Conservation (phyloP, 2,888 invertebrate species). For the Tetragonisca angustula region DNA sequence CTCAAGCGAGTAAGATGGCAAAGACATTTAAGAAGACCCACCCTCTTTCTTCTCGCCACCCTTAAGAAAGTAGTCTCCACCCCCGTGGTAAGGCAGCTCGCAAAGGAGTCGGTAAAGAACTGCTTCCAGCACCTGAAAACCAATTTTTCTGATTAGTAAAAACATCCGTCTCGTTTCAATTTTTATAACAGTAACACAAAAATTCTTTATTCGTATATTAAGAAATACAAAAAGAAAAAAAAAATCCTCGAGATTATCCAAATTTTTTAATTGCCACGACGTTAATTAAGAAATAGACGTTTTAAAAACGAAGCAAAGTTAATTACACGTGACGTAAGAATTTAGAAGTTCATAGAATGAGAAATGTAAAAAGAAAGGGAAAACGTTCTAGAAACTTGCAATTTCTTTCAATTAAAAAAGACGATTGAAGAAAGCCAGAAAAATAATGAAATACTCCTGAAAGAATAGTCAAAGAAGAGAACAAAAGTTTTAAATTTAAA, state of each 20-base stretch:
- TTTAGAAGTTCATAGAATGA: neutral
- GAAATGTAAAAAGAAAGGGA: neutral
- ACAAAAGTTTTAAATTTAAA: constrained; percentile 10
- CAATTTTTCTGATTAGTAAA: neutral
- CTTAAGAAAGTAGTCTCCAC: constrained; percentile 77
- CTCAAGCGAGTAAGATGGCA: constrained; percentile 79
- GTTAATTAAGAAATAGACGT: neutral
- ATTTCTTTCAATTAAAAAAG: neutral
- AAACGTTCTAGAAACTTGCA: neutral
- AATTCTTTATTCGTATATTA: neutral
- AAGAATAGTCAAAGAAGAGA: neutral
- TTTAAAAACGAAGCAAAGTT: no score
- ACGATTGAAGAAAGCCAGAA: no score
- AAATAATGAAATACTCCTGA: neutral
- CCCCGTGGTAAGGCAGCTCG: constrained; percentile 81
- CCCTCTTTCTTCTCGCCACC: constrained; percentile 79
- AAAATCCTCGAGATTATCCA: neutral
- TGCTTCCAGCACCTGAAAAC: neutral
- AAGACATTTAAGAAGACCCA: constrained; percentile 83
- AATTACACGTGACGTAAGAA: no score
- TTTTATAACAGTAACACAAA: neutral
- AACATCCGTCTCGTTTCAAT: neutral
- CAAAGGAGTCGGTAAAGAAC: constrained; percentile 79
- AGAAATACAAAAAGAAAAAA: neutral
- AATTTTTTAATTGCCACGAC: neutral